Percentiles rank a stretch among this genome's conserved stretches.
phyloP scores from a whole-genome alignment of 2,888 invertebrate species.

The Fragum whitleyi region DNA sequence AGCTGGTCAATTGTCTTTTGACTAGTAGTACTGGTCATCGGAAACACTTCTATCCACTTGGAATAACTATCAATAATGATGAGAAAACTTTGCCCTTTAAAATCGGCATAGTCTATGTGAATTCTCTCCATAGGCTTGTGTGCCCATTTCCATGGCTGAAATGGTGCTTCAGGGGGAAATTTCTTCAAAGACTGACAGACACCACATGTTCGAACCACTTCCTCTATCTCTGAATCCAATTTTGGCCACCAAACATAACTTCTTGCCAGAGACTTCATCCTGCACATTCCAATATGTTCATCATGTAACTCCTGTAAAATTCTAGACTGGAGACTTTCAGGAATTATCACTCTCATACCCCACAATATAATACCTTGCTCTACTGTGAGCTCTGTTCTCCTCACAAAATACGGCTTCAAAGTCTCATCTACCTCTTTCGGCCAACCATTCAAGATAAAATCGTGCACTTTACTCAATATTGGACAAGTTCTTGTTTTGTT shows the following conservation, averaged over 20 bases:
- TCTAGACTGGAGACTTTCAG: conserved; percentile 16
- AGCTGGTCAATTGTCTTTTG: conserved; percentile 30
- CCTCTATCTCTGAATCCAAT: conserved; percentile 28
- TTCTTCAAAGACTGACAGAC: conserved; percentile 33
- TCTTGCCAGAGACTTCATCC: conserved; percentile 33
- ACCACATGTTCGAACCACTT: conserved; percentile 10
- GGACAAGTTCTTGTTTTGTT: conserved; percentile 13
- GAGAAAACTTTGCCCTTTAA: conserved; percentile 30
- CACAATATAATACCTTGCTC: conserved; percentile 33
- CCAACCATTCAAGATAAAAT: conserved; percentile 36
- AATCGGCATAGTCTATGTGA: conserved; percentile 51
- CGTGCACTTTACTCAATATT: conserved; percentile 26
- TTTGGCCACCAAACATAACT: conserved; percentile 34
- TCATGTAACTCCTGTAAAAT: conserved; percentile 26
- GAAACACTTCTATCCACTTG: conserved; percentile 37
- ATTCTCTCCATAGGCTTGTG: conserved; percentile 37
- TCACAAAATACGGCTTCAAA: conserved; percentile 26
- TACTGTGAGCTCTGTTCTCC: conserved; percentile 26
- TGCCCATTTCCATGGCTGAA: conserved; percentile 51
- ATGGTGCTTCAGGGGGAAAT: conserved; percentile 19
- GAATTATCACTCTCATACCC: conserved; percentile 38
- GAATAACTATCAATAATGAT: conserved; percentile 29
- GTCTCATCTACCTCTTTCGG: conserved; percentile 28
- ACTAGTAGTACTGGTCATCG: conserved; percentile 20
- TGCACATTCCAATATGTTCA: conserved; percentile 36